phyloP scores from a whole-genome alignment of 2,888 invertebrate genomes.

The Prionchulus punctatus region DNA sequence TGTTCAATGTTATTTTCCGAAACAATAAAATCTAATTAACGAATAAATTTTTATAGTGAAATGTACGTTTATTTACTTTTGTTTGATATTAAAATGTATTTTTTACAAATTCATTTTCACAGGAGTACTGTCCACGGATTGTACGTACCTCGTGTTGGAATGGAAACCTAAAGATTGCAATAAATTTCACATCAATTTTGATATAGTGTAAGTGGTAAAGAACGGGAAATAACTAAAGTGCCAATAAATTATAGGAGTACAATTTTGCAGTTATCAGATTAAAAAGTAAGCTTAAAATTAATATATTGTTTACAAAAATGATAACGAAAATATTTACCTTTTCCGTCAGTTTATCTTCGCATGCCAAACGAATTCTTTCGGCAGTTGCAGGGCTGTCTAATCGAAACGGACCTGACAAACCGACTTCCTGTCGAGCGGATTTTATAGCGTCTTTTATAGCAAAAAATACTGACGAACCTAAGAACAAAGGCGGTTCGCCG shows the following conservation, averaged over 20 bases:
- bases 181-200: no score
- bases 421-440: constrained; percentile 56
- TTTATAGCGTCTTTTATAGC: constrained; percentile 66
- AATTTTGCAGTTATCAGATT: no score
- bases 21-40: no score
- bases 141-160: not conserved
- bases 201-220: not conserved
- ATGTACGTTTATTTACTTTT: no score
- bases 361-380: constrained; percentile 72
- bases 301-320: no score
- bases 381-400: constrained; percentile 67
- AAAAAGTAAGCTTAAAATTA: no score
- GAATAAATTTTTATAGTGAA: no score
- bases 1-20: no score
- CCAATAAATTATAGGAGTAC: no score
- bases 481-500: constrained; percentile 78
- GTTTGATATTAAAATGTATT: not conserved
- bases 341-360: constrained; percentile 48
- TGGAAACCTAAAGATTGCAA: not conserved
- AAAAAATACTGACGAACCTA: constrained; percentile 57
- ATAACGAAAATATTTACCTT: not conserved
- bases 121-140: not conserved
- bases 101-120: not conserved
- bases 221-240: not conserved
- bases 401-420: constrained; percentile 41